Evolutionary conservation across 2,888 invertebrate species (phyloP), one percentile per base, ranked within the genome.

Genomic region (Harpalus rufipes): DNA sequence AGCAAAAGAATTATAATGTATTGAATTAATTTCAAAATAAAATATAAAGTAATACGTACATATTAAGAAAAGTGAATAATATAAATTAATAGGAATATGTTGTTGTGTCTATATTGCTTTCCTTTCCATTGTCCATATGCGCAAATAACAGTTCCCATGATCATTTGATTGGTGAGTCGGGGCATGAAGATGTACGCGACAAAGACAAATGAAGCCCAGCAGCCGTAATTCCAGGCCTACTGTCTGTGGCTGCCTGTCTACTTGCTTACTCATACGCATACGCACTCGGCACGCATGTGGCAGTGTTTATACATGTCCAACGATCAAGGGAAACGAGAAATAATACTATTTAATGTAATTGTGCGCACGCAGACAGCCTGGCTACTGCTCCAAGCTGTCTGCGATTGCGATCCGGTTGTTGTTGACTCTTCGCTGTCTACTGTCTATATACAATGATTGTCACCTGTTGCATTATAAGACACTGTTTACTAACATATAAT

Each of bases 281-380:
- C 78, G 21, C 56, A 25, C 18, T 10, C 56, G 5, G 14, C 25
- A 58, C 78, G 59, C 78, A 78, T 59, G 59, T 58, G 59, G 21
- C 78, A 78, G 78, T 78, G 44, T 74, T 74, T 74, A 74, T 39
- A 78, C 58, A 39, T 25, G 59, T 78, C 78, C 72, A 74, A 39
- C 58, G 56, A 78, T 78, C 78, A 78, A 78, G 78, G 58, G 58
- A 78, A 78, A 78, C 78, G 58, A 78, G 78, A 78, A 58, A 58
- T 78, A 58, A 76, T 78, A 78, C 58, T 78, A 78, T 78, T 78
- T 78, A 78, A 25, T 58, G 78, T 78, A 58, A 78, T 78, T 78
- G 78, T 78, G 58, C 44, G 56, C n/a, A 21, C 58, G 58, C 78
- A 78, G 78, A 78, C 78, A 58, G 78, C 78, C 56, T 78, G 78